phyloP scores from a whole-genome alignment of 2,797 vertebrate genomes.

The Eulemur coronatus region DNA sequence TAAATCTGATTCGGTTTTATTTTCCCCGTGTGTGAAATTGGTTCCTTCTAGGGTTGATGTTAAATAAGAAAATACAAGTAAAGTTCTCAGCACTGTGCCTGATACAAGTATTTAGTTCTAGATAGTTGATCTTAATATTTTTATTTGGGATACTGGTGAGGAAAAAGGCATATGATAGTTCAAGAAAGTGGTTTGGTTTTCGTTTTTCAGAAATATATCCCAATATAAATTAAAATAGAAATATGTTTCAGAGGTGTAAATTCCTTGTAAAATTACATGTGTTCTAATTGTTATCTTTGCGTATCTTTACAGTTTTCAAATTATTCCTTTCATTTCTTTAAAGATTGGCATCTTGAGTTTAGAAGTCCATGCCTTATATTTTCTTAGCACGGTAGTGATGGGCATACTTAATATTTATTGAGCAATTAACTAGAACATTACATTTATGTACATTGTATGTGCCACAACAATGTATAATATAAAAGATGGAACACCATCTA shows the following conservation, averaged over 20 bases:
- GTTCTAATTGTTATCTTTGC: background rate
- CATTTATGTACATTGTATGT: background rate
- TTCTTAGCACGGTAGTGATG: background rate
- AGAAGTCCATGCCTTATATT: background rate
- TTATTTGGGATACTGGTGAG: background rate
- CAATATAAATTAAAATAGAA: background rate
- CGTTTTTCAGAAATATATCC: background rate
- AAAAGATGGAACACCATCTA: slow-evolving; percentile 66
- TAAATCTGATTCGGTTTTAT: background rate
- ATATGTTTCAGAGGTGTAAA: background rate
- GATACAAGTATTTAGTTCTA: background rate
- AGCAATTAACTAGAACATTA: background rate
- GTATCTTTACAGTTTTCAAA: background rate
- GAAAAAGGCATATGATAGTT: background rate
- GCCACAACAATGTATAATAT: slow-evolving; percentile 4
- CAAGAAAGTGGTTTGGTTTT: background rate
- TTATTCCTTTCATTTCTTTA: background rate
- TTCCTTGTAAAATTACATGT: background rate
- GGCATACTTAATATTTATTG: background rate
- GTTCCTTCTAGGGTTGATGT: background rate
- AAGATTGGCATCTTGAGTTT: background rate
- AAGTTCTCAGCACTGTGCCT: background rate
- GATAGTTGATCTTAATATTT: background rate
- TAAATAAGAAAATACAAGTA: background rate
- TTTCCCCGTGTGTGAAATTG: background rate